These are phyloP conservation scores for Scaptomyza tumidula DNA, from an alignment of 2,888 invertebrate genomes.

Conservation along the genomic window DNA sequence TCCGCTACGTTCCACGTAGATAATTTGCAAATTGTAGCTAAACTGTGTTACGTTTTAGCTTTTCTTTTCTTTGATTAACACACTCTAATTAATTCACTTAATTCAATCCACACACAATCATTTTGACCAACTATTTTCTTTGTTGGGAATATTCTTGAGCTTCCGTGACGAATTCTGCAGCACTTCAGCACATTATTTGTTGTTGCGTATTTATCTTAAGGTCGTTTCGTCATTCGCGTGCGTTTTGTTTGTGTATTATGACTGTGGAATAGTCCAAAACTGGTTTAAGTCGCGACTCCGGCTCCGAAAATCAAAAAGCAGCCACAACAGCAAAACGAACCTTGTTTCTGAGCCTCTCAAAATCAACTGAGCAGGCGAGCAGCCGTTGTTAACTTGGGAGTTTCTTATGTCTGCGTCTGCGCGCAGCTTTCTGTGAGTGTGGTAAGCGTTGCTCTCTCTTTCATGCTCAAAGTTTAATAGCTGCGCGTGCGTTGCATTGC, in stretches of 20 bases:
- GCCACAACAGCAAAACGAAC: slow-evolving; percentile 37
- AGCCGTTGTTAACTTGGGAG: slow-evolving; percentile 27
- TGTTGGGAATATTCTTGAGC: slow-evolving; percentile 10
- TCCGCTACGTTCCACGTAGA: slow-evolving; percentile 20
- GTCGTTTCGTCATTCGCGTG: slow-evolving; percentile 70
- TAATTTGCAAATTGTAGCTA: slow-evolving; percentile 20
- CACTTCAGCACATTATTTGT: background rate
- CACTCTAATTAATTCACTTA: slow-evolving; percentile 19
- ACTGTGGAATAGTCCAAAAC: slow-evolving; percentile 56
- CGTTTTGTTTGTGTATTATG: slow-evolving; percentile 53
- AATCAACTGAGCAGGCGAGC: slow-evolving; percentile 54
- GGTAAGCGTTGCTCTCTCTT: slow-evolving; percentile 23
- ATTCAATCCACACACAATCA: slow-evolving; percentile 10
- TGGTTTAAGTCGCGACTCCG: slow-evolving; percentile 63
- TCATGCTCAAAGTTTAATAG: slow-evolving; percentile 14
- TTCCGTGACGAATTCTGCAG: slow-evolving; percentile 29
- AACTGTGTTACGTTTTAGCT: slow-evolving; percentile 7
- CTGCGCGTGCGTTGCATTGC: slow-evolving; percentile 56
- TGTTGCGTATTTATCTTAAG: slow-evolving; percentile 55
- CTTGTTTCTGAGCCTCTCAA: slow-evolving; percentile 43
- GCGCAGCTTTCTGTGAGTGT: slow-evolving; percentile 25
- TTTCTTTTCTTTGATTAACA: slow-evolving; percentile 7
- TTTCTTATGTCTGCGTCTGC: slow-evolving; percentile 32
- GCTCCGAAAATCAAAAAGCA: slow-evolving; percentile 43
- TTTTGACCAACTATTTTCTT: slow-evolving; percentile 4